phyloP scores from a whole-genome alignment of 2,888 invertebrate genomes.

The Anticlea derivata region DNA sequence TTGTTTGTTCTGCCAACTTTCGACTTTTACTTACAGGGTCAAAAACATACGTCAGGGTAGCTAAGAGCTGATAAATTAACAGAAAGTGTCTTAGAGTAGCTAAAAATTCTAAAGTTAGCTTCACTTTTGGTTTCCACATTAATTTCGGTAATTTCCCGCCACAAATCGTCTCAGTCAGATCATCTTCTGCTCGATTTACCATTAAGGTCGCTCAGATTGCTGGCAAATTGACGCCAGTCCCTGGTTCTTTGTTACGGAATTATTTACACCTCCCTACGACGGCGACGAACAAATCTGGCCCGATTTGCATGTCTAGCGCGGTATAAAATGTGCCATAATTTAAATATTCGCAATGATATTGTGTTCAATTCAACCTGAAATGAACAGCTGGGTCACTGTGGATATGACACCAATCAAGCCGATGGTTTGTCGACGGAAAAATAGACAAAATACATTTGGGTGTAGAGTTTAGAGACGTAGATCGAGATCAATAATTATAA shows the following conservation, averaged over 20 bases:
- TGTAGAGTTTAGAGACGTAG: no score
- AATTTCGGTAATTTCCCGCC: not conserved
- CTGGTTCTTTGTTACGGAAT: slow-evolving; percentile 13
- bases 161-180: slow-evolving; percentile 9
- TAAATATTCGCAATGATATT: slow-evolving; percentile 8
- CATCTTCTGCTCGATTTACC: slow-evolving; percentile 27
- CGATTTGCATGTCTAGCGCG: slow-evolving; percentile 25
- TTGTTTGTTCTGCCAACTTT: no score
- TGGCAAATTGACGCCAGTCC: slow-evolving; percentile 21
- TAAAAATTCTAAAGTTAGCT: no score
- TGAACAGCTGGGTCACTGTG: slow-evolving; percentile 12
- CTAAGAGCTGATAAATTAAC: no score
- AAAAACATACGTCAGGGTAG: no score
- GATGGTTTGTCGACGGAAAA: no score
- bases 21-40: no score
- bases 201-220: slow-evolving; percentile 23
- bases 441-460: no score
- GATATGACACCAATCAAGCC: no score
- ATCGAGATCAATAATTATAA: no score
- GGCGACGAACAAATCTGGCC: no score
- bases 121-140: not conserved
- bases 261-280: slow-evolving; percentile 21
- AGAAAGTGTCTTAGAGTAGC: no score
- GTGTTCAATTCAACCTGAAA: slow-evolving; percentile 6
- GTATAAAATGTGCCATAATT: slow-evolving; percentile 14